Base-by-base conservation (phyloP, 2,797 vertebrate genomes). In the Melanotaenia nigrans region DNA sequence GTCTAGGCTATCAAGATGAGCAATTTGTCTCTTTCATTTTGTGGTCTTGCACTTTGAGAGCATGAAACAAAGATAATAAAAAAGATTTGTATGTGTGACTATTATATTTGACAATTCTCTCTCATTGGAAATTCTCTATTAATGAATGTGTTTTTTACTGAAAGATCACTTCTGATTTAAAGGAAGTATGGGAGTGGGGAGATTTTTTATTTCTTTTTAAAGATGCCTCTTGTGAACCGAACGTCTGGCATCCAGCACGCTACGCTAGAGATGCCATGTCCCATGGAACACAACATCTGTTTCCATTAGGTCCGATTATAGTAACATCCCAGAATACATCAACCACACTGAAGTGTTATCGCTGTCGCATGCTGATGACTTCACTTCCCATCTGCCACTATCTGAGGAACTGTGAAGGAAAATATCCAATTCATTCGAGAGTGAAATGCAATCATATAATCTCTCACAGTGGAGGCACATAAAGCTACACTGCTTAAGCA, bases 341-440 rank as follows among this genome's bases (percentile, higher is more conserved):
- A 81, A 45, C 77, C 65, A 30, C 80, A 69, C 84, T 79, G 65
- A 71, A 71, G 75, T 61, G 68, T 73, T 60, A 14, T 49, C 71
- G 79, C 61, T 25, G 86, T 86, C 78, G 79, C 90, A 79, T 82
- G 67, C 86, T 89, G 85, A 92, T 91, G 90, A 91, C 89, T 90
- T 87, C 88, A 88, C 90, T 88, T 86, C 83, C 87, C 84, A 89
- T 91, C 87, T 90, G 88, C 85, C 82, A 58, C 64, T 16, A 77
- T 78, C 78, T 85, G 87, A 88, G 78, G 81, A 78, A 87, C 80
- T 77, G 78, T 73, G 72, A 81, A 79, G 59, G 69, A 85, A 85
- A 86, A 84, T 79, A 75, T 83, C 75, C 79, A 83, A 86, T 74
- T 90, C 85, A 87, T 42, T 73, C 79, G 81, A 90, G 86, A 88